Percentiles rank a stretch among this genome's conserved stretches.
These are phyloP conservation scores for Paramisgurnus dabryanus DNA, from an alignment of 2,113 vertebrate genomes.

Conservation along the genomic window DNA sequence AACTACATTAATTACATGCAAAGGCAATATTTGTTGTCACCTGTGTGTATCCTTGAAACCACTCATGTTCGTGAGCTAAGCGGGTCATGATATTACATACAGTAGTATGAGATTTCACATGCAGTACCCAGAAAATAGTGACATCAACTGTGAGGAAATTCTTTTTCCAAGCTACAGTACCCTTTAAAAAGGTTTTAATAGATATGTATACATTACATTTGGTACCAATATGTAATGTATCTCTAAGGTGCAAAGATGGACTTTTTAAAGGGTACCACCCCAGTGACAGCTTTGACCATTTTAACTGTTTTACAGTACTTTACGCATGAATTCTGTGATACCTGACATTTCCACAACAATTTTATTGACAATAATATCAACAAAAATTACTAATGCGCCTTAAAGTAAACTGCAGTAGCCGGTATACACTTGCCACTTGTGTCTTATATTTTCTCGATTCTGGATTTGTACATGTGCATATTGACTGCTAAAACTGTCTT, in stretches of 20 bases:
- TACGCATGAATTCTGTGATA: too few relatives aligned
- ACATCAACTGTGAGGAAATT: background rate
- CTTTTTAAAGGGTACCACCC: too few relatives aligned
- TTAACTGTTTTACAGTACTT: too few relatives aligned
- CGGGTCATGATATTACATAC: background rate
- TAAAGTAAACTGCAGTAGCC: background rate
- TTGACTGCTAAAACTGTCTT: too few relatives aligned
- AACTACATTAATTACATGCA: conserved; percentile 49
- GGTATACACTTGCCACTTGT: background rate
- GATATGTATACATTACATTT: too few relatives aligned
- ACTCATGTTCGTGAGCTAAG: conserved; percentile 25
- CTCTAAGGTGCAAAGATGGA: too few relatives aligned
- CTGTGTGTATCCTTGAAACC: conserved; percentile 24
- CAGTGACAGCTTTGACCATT: too few relatives aligned
- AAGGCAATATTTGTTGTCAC: conserved; percentile 36
- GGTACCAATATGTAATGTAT: too few relatives aligned
- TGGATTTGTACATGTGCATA: background rate
- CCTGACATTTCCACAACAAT: background rate
- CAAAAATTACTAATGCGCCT: background rate
- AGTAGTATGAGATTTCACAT: background rate
- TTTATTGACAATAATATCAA: background rate
- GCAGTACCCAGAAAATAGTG: background rate
- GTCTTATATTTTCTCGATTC: background rate
- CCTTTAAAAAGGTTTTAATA: too few relatives aligned
- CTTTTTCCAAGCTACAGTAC: too few relatives aligned